Conservation (phyloP, 2,113 vertebrate species). For the Perca flavescens region DNA sequence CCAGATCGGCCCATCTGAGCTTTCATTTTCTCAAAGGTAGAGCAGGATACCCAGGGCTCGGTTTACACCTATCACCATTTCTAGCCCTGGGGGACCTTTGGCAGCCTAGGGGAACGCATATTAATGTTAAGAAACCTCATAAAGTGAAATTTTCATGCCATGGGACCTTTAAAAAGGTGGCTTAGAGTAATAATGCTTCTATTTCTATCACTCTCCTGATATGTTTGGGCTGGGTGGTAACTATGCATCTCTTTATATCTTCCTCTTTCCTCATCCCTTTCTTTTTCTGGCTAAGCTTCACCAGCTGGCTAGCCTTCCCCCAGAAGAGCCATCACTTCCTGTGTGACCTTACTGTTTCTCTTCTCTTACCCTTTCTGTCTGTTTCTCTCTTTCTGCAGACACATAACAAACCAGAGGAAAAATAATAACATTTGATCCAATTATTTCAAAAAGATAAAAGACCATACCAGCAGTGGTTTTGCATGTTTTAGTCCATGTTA, state of each 20-base stretch:
- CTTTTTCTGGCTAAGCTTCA: slow-evolving; percentile 30
- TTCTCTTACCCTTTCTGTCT: background rate
- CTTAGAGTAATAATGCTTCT: slow-evolving; percentile 4
- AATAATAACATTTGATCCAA: background rate
- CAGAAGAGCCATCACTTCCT: slow-evolving; percentile 39
- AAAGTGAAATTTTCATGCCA: no score
- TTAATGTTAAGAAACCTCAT: no score
- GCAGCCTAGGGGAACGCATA: no score
- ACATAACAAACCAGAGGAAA: background rate
- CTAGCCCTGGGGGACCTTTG: no score
- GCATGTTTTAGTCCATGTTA: background rate
- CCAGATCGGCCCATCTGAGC: no score
- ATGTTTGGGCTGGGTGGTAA: slow-evolving; percentile 3
- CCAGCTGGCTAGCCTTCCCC: slow-evolving; percentile 2
- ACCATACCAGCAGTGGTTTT: no score
- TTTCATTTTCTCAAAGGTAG: no score
- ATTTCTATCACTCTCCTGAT: slow-evolving; percentile 38
- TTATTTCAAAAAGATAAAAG: background rate
- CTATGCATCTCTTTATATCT: background rate
- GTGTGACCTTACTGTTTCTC: slow-evolving; percentile 7
- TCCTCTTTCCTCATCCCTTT: background rate
- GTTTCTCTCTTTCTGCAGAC: background rate
- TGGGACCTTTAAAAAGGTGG: background rate
- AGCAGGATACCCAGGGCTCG: no score
- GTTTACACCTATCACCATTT: no score